Evolutionary conservation across 2,797 vertebrate species (phyloP).

Genomic region (Oophaga sylvatica): DNA sequence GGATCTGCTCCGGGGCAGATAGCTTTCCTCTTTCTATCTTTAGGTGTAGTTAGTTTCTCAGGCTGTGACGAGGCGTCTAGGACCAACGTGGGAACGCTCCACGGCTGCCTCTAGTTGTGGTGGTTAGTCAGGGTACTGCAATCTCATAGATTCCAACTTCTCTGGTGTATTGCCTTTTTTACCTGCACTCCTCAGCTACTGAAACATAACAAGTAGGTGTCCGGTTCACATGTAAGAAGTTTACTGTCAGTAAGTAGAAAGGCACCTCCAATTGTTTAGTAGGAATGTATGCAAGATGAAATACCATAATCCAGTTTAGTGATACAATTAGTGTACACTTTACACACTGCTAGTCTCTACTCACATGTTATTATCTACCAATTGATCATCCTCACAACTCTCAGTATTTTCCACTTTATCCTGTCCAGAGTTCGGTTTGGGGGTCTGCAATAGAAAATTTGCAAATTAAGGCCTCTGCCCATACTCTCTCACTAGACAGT

Average conservation of each 20-base stretch:
- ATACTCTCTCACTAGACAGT: neutral
- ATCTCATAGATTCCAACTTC: too few relatives aligned
- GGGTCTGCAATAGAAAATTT: neutral
- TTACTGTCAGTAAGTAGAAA: neutral
- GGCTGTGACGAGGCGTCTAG: too few relatives aligned
- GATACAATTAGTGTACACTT: neutral
- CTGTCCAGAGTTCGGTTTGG: neutral
- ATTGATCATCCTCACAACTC: neutral
- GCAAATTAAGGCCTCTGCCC: neutral
- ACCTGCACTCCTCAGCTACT: too few relatives aligned
- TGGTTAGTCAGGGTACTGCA: too few relatives aligned
- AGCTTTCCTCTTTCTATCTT: too few relatives aligned
- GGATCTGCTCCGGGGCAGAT: too few relatives aligned
- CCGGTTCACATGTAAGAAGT: neutral
- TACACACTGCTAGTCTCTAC: neutral
- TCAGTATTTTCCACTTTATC: neutral
- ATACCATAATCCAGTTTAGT: neutral
- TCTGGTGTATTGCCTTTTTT: too few relatives aligned
- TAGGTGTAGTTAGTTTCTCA: too few relatives aligned
- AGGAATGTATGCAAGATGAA: neutral
- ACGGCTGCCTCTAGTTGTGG: too few relatives aligned
- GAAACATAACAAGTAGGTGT: too few relatives aligned
- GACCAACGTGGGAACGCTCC: too few relatives aligned
- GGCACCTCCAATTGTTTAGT: neutral
- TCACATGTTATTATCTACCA: conserved; percentile 8